Base-by-base conservation (phyloP, 2,113 vertebrate species). In the Ameiurus melas region DNA sequence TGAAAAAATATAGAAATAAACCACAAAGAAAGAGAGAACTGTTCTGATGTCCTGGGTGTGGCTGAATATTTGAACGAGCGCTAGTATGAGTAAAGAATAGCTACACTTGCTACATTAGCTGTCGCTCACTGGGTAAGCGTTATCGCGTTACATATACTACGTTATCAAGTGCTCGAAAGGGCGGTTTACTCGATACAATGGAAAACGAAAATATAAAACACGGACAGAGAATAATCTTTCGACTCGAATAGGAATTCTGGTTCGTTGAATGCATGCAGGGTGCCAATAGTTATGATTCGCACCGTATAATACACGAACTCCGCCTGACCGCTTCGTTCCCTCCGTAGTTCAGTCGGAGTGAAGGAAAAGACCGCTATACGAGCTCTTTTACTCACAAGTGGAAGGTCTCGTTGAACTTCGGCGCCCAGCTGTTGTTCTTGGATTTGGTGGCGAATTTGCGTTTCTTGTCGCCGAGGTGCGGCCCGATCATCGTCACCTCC, bases 381-480 rank as follows among this genome's bases (percentile, higher is more conserved):
- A 8, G 14, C 10, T 60, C 12, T 77, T 77, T 77, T 66, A 96
- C 95, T 97, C 93, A 99, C 98, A 99, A 99, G 91, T 99, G 97
- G 92, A 99, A 99, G 0, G 96, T 99, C 93, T 99, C 98, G 13
- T 98, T 99, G 95, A 97, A 99, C 88, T 99, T 99, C 47, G 98
- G 98, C 33, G 97, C 96, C 98, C 98, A 99, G 95, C 97, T 98
- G 96, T 99, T 99, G 94, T 98, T 99, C 94, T 99, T 99, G 33
- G 98, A 99, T 92, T 99, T 99, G 77, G 98, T 99, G 91, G 98
- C 97, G 90, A 99, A 99, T 89, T 96, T 97, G 92, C 98, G 97
- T 91, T 99, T 99, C 94, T 97, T 99, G 94, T 99, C 97, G 62
- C 96, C 97, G 89, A 98, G 97, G 83, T 99, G 97, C 36, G 98